A percentile compares a stretch with the other conserved stretches of the same genome.
phyloP scores from a whole-genome alignment of 2,113 vertebrate genomes.

The Lasiurus cinereus region DNA sequence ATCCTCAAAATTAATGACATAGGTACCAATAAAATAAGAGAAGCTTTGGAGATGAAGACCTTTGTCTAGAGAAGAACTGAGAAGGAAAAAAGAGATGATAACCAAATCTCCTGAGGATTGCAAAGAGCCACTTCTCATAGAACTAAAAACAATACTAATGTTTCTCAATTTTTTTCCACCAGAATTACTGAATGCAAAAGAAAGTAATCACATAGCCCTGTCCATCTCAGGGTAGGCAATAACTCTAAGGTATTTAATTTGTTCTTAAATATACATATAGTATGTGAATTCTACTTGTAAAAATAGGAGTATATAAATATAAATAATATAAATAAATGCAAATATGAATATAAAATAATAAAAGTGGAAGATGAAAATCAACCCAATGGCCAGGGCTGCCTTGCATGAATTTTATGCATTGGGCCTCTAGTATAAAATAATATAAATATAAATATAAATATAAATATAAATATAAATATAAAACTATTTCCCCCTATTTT shows the following conservation, averaged over 20 bases:
- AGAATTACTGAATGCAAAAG: constrained; percentile 12
- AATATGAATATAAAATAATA: too few species aligned
- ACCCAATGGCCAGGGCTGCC: too few species aligned
- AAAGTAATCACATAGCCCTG: background rate
- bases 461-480: too few species aligned
- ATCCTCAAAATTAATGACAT: background rate
- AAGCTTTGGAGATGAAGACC: constrained; percentile 36
- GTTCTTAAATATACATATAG: constrained; percentile 10
- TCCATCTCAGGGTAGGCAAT: background rate
- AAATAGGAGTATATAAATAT: background rate
- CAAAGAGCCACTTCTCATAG: background rate
- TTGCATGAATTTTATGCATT: too few species aligned
- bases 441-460: too few species aligned
- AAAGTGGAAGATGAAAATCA: too few species aligned
- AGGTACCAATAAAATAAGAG: background rate
- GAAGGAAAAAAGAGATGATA: constrained; percentile 31
- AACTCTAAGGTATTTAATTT: background rate
- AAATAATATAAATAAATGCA: too few species aligned
- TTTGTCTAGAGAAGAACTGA: background rate
- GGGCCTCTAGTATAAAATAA: too few species aligned
- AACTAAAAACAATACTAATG: background rate
- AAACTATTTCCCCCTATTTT: constrained; percentile 18
- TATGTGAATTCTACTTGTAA: background rate
- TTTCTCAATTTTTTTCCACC: constrained; percentile 22
- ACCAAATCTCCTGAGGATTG: background rate